Base-by-base conservation (phyloP, 2,113 vertebrate species). In the Percina caprodes region DNA sequence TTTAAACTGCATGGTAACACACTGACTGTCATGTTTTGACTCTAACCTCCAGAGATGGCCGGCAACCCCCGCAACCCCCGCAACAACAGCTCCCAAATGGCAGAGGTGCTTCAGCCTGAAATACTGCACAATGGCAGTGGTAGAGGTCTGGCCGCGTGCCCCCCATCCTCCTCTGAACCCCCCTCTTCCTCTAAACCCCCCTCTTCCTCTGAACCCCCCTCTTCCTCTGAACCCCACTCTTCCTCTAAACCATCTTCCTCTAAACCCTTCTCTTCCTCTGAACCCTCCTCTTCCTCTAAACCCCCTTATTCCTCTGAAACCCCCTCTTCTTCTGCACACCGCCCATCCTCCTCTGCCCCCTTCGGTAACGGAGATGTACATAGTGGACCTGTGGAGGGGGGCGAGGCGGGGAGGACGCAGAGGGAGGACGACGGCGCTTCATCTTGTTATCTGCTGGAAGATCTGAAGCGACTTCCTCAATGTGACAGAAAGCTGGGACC, bases 81-180 rank as follows among this genome's bases (percentile, higher is more conserved):
- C 2, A 87, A 73, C 16, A 1, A 88, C 72, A 90, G 91, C 26
- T 24, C 56, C 54, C 77, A 86, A 69, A 2, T 89, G 55, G 67
- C 0, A 10, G 3, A 0, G 0, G 1, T 74, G 49, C 9, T 91
- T 1, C 46, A 61, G 1, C 7, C 0, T 8, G 51, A 56, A 13
- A 56, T 16, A 35, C 3, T 51, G 7, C 9, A 15, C 3, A 4
- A 21, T 9, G 11, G 69, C 21, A 66, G 19, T 0, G 21, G 39
- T 0, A 6, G 12, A 1, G 4, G 4, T 6, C 23, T 45, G 59
- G 8, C 45, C 45, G 0, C 0, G 2, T 15, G 5, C 58, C 11
- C 39, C 10, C 10, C 39, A 42, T 21, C 46, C 18, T 39, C 49
- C 14, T 6, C 23, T 42, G 39, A 42, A 42, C 30, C 30, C 30